These are phyloP conservation scores for Otis tarda DNA, from an alignment of 2,113 vertebrate genomes.

Conservation along the genomic window DNA sequence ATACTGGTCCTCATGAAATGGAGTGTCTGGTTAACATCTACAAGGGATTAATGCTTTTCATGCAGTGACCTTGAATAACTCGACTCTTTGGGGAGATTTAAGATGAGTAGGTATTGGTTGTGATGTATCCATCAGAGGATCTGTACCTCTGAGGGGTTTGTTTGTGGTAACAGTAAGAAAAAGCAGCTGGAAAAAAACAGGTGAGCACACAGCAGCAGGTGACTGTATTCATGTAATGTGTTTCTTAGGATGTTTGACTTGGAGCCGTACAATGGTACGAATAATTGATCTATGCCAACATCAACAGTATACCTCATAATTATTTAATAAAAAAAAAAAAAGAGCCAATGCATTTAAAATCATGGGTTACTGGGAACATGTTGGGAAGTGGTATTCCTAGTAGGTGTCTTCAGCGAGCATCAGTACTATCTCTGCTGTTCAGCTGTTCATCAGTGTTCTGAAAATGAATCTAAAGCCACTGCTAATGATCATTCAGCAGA, in stretches of 20 bases:
- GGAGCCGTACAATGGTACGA: constrained; percentile 16
- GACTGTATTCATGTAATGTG: not conserved
- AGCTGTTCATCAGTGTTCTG: not conserved
- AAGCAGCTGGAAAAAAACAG: not conserved
- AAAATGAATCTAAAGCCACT: not conserved
- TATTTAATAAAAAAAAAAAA: constrained; percentile 7
- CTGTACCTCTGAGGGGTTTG: not conserved
- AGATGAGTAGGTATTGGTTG: not conserved
- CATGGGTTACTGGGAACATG: not conserved
- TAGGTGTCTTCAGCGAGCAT: not conserved
- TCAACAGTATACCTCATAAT: constrained; percentile 45
- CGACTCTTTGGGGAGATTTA: not conserved
- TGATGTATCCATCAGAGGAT: not conserved
- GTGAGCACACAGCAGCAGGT: not conserved
- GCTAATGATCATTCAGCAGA: not conserved
- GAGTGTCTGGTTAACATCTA: not conserved
- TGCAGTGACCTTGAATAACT: not conserved
- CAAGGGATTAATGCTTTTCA: not conserved
- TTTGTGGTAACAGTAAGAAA: not conserved
- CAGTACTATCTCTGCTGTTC: not conserved
- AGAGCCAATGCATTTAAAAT: not conserved
- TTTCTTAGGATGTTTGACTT: constrained; percentile 39
- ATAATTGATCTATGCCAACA: constrained; percentile 58
- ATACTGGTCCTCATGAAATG: not conserved
- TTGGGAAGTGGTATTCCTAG: not conserved